Base-by-base conservation (phyloP, 2,888 invertebrate genomes). In the Oscheius onirici region DNA sequence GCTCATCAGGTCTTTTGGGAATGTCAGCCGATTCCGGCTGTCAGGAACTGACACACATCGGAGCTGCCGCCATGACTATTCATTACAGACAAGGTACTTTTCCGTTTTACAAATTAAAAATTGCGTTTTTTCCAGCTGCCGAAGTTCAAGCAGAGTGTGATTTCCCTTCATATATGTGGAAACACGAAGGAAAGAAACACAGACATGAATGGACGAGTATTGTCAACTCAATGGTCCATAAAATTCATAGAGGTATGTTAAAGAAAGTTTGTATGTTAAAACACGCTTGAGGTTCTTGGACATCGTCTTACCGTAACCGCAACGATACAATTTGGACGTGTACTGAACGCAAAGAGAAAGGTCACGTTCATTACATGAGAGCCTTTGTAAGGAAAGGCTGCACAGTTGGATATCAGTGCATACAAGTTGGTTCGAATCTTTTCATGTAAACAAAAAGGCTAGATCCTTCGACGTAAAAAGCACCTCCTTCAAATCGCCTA, bases 1-100 rank as follows among this genome's bases (percentile, higher is more conserved):
- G 76, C 17, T 66, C 71, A 22, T 74, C 72, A 61, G 79, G 79
- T 11, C 43, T 72, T 11, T 61, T 79, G n/a, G 79, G 79, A 13
- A 73, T 75, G 26, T 79, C 79, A 3, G 79, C 79, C n/a, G 79
- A 79, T 34, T 70, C 76, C 13, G 73, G 77, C 3, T 79, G 79
- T 46, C 79, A 79, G 43, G 79, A 79, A 55, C 46, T 79, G 20
- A 79, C 75, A 0, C 72, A 77, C 28, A 72, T 79, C 26, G 77
- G 75, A 44, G 76, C 76, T 15, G 76, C 79, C 1, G 70, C 79
- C 0, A 76, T 73, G 10, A 75, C 75, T 15, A 60, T 79, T 11
- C 72, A 75, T 17, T 79, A 66, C 66, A 51, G 71, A 34, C 79
- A 79, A 74, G 78, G 75, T 71, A 54, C 13, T 26, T 5, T 43